Evolutionary conservation across 2,113 vertebrate genomes (phyloP).

Genomic region (Aplodontia rufa): DNA sequence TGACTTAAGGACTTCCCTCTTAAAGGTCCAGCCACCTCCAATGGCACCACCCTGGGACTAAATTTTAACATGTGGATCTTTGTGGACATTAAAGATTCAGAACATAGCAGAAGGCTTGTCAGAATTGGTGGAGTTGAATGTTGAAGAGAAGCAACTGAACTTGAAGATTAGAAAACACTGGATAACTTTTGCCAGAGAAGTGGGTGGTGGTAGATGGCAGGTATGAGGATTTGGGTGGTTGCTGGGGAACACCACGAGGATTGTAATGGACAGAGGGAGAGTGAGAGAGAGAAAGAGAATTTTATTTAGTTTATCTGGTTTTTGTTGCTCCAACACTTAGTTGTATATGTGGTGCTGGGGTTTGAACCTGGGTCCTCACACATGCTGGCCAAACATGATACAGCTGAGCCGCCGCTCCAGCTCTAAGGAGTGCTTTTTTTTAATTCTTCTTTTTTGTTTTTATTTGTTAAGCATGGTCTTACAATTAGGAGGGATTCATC

Average conservation of each 20-base stretch:
- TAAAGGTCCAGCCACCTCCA: neutral
- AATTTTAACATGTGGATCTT: neutral
- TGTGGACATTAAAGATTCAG: neutral
- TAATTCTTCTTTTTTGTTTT: too few relatives aligned
- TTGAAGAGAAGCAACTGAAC: neutral
- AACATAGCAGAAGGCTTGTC: neutral
- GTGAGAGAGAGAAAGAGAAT: too few relatives aligned
- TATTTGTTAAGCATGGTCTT: too few relatives aligned
- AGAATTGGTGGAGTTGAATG: neutral
- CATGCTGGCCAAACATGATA: too few relatives aligned
- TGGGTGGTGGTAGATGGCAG: neutral
- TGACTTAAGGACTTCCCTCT: neutral
- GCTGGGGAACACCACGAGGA: neutral
- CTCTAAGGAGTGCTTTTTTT: too few relatives aligned
- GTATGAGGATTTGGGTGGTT: neutral
- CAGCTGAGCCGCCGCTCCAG: too few relatives aligned
- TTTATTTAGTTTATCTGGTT: too few relatives aligned
- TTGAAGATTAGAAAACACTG: neutral
- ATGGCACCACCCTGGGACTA: neutral
- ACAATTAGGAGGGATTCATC: too few relatives aligned
- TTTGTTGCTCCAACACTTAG: too few relatives aligned
- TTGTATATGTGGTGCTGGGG: too few relatives aligned
- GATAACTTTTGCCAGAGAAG: neutral
- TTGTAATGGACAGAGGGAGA: too few relatives aligned
- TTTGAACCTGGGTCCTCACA: too few relatives aligned